Conservation (phyloP, 2,113 vertebrate genomes). For the Chamaea fasciata region DNA sequence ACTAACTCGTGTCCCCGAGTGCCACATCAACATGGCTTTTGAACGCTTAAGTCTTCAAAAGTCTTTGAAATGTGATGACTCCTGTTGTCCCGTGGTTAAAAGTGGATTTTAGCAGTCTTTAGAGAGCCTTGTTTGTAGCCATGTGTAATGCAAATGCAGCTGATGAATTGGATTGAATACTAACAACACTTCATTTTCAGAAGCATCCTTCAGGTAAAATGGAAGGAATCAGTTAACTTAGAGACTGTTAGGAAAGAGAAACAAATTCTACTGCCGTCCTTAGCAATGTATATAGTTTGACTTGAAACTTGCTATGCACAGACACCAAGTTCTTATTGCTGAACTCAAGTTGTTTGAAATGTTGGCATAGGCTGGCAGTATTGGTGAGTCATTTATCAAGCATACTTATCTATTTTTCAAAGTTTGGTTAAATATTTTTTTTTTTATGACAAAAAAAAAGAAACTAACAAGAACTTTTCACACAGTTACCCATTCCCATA, state of each 20-base stretch:
- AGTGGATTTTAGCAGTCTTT: neutral
- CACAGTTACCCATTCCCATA: neutral
- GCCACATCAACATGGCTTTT: neutral
- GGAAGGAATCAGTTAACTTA: neutral
- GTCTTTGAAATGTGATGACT: neutral
- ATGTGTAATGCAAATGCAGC: neutral
- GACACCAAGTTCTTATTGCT: neutral
- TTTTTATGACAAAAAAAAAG: neutral
- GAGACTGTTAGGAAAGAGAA: neutral
- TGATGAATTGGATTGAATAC: neutral
- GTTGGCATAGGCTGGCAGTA: neutral
- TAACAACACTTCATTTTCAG: neutral
- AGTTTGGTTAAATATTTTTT: neutral
- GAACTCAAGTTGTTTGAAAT: neutral
- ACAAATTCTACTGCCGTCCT: neutral
- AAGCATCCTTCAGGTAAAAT: neutral
- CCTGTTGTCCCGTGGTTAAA: neutral
- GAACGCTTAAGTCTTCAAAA: neutral
- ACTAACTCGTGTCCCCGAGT: neutral
- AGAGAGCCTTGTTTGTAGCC: neutral
- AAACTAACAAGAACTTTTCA: neutral
- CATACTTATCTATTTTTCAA: neutral
- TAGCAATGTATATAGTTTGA: neutral
- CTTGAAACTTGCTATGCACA: neutral
- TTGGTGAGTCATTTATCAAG: neutral